phyloP scores from a whole-genome alignment of 1,140 invertebrate genomes.

The Brachionus manjavacas region DNA sequence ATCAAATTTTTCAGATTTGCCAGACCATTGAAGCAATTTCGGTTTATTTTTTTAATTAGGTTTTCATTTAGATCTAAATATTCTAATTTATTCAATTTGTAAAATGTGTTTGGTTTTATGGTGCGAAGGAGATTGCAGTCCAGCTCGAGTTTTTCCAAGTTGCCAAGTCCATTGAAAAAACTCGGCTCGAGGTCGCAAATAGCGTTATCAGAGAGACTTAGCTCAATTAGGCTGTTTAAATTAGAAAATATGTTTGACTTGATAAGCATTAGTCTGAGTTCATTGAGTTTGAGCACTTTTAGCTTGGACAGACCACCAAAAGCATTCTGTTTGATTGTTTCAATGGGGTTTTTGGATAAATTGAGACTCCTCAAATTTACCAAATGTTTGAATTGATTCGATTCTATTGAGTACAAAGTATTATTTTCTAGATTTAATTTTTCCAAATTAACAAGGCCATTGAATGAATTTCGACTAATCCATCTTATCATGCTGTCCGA shows the following conservation, averaged over 20 bases:
- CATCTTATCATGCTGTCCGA: slow-evolving; percentile 4
- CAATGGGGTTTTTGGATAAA: slow-evolving; percentile 9
- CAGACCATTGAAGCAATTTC: neutral
- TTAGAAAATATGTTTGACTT: neutral
- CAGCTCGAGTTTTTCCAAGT: neutral
- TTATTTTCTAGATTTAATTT: slow-evolving; percentile 1
- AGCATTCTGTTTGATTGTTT: neutral
- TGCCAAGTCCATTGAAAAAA: neutral
- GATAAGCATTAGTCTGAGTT: neutral
- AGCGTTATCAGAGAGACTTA: neutral
- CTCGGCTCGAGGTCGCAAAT: neutral
- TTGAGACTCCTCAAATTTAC: neutral
- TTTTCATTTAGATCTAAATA: slow-evolving; percentile 8
- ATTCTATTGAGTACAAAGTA: neutral
- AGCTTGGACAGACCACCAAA: neutral
- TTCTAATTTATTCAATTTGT: neutral
- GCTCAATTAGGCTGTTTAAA: neutral
- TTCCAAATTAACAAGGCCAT: slow-evolving; percentile 12
- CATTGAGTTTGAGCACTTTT: neutral
- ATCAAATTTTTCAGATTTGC: neutral
- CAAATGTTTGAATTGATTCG: slow-evolving; percentile 19
- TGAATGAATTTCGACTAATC: slow-evolving; percentile 13
- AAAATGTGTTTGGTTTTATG: slow-evolving; percentile 13
- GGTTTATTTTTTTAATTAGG: neutral
- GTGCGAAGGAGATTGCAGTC: neutral